Percentiles rank a stretch among this genome's conserved stretches.
phyloP scores from a whole-genome alignment of 1,140 invertebrate genomes.

The Mylabris phalerata region DNA sequence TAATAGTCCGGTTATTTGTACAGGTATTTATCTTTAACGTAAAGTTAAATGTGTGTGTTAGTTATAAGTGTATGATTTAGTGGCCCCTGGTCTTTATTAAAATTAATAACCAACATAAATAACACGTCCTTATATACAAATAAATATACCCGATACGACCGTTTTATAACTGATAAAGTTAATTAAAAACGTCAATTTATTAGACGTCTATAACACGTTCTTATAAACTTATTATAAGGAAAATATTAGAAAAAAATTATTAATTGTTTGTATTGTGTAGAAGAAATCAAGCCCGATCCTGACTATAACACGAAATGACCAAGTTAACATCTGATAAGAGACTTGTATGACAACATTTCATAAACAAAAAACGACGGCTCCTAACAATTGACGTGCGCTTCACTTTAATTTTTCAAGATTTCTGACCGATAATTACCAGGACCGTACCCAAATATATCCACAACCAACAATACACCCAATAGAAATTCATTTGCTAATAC shows the following conservation, averaged over 20 bases:
- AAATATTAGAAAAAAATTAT: too few relatives aligned
- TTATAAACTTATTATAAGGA: too few relatives aligned
- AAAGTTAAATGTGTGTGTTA: too few relatives aligned
- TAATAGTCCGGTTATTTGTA: too few relatives aligned
- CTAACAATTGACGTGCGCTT: conserved; percentile 33
- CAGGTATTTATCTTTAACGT: too few relatives aligned
- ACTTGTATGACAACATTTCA: conserved; percentile 36
- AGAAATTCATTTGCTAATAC: too few relatives aligned
- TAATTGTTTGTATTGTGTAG: too few relatives aligned
- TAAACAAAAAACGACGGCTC: conserved; percentile 23
- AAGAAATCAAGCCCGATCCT: too few relatives aligned
- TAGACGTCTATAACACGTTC: not conserved
- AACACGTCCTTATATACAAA: conserved; percentile 11
- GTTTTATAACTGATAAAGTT: conserved; percentile 12
- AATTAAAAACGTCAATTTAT: conserved; percentile 15
- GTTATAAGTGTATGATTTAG: conserved; percentile 8
- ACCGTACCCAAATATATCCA: conserved; percentile 2
- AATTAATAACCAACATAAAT: conserved; percentile 17
- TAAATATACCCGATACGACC: not conserved
- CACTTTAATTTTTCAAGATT: conserved; percentile 27
- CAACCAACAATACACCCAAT: too few relatives aligned
- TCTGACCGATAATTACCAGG: conserved; percentile 23
- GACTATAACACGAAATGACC: conserved; percentile 21
- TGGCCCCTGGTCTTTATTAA: conserved; percentile 16
- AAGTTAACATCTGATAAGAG: conserved; percentile 32